Base-by-base conservation (phyloP, 92 coral and sea anemone species). In the Pocillopora meandrina region DNA sequence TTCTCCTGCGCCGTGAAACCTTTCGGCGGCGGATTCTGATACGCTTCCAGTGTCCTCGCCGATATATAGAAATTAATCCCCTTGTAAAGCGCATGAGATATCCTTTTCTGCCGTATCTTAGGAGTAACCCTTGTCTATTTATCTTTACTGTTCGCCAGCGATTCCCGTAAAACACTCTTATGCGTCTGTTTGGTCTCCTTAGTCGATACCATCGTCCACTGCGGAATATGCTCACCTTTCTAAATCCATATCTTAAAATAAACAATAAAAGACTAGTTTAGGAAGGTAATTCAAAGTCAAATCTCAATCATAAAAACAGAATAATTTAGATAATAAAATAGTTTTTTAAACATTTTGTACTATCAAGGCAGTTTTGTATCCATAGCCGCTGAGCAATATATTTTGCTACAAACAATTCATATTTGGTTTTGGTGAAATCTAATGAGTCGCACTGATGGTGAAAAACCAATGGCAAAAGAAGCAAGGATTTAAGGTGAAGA, bases 171-270 rank as follows among this genome's bases (percentile, higher is more conserved):
- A 31, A 55, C 16, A 58, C 56, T 58, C 7, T 31, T 49, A 80
- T 17, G 42, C 76, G 84, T n/a, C 19, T 80, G 55, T 23, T 80
- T 9, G 85, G 85, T 17, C 71, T 13, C 2, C n/a, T 1, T 31
- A 81, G 85, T 12, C 59, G 26, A 19, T 19, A 6, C 85, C 85
- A 81, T 34, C 70, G 34, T 20, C 85, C 9, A 26, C 56, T 16
- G 69, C 61, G 77, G 21, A 12, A 31, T 1, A 81, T 71, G 21
- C 56, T 71, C 15, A 81, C 20, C 21, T 10, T 58, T 56, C 85
- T 77, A 71, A 58, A 71, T n/a, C 70, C 49, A 60, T 55, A 59
- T 26, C 85, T 81, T 17, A 26, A 68, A 66, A 65, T n/a, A 14
- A 49, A 14, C 13, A 17, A 17, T 3, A 71, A 68, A 17, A 19